Evolutionary conservation across 2,113 vertebrate species (phyloP).

Genomic region (Anthoscopus minutus): DNA sequence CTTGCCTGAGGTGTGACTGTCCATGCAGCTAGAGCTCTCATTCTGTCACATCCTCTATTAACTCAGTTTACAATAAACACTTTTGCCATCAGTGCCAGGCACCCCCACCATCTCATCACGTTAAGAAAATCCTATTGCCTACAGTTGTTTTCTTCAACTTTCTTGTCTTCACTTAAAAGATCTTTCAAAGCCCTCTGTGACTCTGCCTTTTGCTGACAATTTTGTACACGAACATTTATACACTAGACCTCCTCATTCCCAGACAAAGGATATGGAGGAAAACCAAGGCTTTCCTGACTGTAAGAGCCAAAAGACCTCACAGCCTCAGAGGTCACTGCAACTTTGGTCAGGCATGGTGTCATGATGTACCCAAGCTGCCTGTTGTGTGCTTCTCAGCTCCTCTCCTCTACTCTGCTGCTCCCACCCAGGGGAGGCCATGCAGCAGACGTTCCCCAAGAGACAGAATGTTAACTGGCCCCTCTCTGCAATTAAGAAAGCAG

Average conservation of each 20-base stretch:
- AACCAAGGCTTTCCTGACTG: rapidly evolving
- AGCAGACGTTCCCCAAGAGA: background rate
- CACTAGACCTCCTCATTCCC: background rate
- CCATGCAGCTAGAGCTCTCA: background rate
- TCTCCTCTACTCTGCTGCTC: background rate
- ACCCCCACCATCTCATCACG: background rate
- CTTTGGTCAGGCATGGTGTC: background rate
- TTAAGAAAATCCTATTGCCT: background rate
- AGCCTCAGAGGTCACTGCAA: background rate
- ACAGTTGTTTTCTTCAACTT: background rate
- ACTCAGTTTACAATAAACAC: background rate
- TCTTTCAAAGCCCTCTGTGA: background rate
- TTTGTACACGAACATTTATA: background rate
- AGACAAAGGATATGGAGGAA: background rate
- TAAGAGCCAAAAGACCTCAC: background rate
- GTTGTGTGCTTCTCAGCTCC: background rate
- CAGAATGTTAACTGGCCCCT: background rate
- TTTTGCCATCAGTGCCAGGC: background rate
- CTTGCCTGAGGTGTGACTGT: background rate
- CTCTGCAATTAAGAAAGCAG: background rate
- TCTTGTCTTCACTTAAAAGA: background rate
- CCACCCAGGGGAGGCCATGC: background rate
- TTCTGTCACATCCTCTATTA: background rate
- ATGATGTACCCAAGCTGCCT: background rate
- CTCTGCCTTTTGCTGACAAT: background rate